phyloP scores from a whole-genome alignment of 1,140 invertebrate genomes.

The Drosophila bocki region DNA sequence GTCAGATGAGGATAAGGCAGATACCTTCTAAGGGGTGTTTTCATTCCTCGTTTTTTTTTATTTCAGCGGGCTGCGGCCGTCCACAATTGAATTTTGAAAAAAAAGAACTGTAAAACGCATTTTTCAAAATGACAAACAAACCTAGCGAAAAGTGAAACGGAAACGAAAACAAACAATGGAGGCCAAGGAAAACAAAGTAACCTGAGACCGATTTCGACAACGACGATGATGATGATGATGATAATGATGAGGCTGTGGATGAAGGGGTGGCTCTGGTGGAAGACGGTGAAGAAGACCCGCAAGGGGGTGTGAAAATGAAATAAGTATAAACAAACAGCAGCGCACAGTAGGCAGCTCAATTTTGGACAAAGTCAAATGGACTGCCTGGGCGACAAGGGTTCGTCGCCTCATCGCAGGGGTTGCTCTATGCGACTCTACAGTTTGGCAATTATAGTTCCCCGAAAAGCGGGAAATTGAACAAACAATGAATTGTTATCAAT shows the following conservation, averaged over 20 bases:
- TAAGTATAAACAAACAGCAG: slow-evolving; percentile 80
- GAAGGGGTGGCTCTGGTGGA: slow-evolving; percentile 9
- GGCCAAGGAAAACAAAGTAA: slow-evolving; percentile 78
- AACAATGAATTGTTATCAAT: slow-evolving; percentile 42
- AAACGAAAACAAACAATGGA: slow-evolving; percentile 77
- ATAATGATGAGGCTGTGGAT: slow-evolving; percentile 31
- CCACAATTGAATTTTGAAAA: slow-evolving; percentile 73
- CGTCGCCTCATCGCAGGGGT: slow-evolving; percentile 1
- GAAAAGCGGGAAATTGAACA: slow-evolving; percentile 25
- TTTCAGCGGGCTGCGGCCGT: slow-evolving; percentile 55
- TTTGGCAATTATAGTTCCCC: slow-evolving; percentile 44
- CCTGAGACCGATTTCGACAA: slow-evolving; percentile 62
- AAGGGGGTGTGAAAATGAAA: slow-evolving; percentile 78
- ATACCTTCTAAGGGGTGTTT: slow-evolving; percentile 54
- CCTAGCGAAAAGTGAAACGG: slow-evolving; percentile 74
- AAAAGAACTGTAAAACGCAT: slow-evolving; percentile 58
- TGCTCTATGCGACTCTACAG: slow-evolving; percentile 17
- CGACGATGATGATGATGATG: slow-evolving; percentile 34
- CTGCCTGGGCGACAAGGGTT: slow-evolving; percentile 19
- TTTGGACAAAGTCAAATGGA: slow-evolving; percentile 68
- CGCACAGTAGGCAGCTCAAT: slow-evolving; percentile 57
- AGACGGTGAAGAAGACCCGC: slow-evolving; percentile 17
- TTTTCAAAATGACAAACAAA: slow-evolving; percentile 70
- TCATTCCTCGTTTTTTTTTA: slow-evolving; percentile 8
- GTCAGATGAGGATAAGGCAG: slow-evolving; percentile 9